Conservation (phyloP, 2,113 vertebrate species). For the Rhegmatorhina hoffmannsi region DNA sequence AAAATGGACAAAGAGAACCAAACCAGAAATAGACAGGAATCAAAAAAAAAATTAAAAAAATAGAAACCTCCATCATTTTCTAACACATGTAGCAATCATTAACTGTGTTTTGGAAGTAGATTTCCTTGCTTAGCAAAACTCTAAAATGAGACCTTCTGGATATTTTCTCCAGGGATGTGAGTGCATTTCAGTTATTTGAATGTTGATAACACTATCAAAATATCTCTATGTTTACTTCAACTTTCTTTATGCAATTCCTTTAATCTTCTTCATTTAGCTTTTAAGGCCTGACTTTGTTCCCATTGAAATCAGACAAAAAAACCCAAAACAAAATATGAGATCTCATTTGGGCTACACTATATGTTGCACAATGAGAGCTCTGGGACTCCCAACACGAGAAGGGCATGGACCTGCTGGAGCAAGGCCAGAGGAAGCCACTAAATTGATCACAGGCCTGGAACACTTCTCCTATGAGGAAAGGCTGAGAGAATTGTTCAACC, state of each 20-base stretch:
- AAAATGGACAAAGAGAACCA: neutral
- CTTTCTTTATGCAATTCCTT: neutral
- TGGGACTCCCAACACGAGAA: neutral
- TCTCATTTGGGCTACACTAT: neutral
- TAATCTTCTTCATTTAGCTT: neutral
- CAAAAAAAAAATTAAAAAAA: neutral
- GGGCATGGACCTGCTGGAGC: neutral
- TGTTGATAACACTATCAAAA: slow-evolving; percentile 2
- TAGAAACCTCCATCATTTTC: neutral
- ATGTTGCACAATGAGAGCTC: neutral
- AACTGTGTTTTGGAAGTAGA: neutral
- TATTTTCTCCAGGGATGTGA: neutral
- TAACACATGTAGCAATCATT: neutral
- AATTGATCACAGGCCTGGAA: neutral
- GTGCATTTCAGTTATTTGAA: neutral
- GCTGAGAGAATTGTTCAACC: neutral
- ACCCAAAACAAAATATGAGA: neutral
- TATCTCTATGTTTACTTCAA: neutral
- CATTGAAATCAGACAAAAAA: neutral
- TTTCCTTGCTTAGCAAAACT: neutral
- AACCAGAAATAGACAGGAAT: neutral
- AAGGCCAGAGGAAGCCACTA: too few species aligned
- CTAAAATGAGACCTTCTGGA: neutral
- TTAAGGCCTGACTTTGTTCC: neutral
- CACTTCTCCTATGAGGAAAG: neutral